phyloP scores from a whole-genome alignment of 2,888 invertebrate species.

The Caenorhabditis japonica region DNA sequence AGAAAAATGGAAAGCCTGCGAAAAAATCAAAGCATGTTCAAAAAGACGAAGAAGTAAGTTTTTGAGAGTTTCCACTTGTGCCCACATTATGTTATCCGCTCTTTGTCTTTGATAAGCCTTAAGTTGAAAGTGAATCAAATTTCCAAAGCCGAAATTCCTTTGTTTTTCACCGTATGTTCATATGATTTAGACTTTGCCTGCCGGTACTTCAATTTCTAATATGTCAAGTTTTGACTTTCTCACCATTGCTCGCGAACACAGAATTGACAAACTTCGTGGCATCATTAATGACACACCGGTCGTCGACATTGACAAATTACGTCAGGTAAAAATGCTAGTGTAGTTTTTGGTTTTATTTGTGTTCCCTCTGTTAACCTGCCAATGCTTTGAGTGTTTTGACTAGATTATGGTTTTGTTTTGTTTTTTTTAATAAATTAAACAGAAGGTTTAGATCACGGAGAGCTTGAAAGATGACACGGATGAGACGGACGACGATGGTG shows the following conservation, averaged over 20 bases:
- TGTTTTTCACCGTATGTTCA: conserved; percentile 19
- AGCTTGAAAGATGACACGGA: no score
- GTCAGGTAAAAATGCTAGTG: conserved; percentile 10
- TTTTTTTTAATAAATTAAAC: no score
- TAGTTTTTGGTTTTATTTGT: conserved; percentile 1
- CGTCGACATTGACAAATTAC: conserved; percentile 15
- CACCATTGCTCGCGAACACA: conserved; percentile 6
- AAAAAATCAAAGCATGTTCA: conserved; percentile 11
- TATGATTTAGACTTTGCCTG: no score
- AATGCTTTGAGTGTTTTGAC: no score
- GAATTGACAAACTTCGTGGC: conserved; percentile 30
- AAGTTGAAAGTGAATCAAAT: no score
- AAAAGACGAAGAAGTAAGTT: background rate
- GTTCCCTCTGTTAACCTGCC: background rate
- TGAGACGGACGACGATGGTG: conserved; percentile 1
- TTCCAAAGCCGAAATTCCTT: background rate
- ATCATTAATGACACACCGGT: conserved; percentile 19
- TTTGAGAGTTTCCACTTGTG: background rate
- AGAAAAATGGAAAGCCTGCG: no score
- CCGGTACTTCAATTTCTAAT: no score
- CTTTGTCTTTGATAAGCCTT: no score
- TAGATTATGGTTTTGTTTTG: no score
- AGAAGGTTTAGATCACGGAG: no score
- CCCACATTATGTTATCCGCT: no score
- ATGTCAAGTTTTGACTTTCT: conserved; percentile 4